Percentiles rank a stretch among this genome's conserved stretches.
Conservation (phyloP, 1,140 invertebrate species). For the Brachionus angularis region DNA sequence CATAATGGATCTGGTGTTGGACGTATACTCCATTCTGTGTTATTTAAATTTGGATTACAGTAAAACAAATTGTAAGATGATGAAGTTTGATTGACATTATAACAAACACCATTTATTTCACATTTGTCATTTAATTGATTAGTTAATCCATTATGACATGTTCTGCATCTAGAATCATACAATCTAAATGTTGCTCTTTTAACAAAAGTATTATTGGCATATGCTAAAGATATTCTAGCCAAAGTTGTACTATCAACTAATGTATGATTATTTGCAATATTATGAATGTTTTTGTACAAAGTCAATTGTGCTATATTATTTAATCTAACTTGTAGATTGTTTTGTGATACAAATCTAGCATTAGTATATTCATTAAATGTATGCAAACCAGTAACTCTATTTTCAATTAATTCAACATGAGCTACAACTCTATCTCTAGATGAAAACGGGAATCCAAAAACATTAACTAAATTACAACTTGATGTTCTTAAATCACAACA, state of each 20-base stretch:
- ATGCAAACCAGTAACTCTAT: not conserved
- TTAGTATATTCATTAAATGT: not conserved
- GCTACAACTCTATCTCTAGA: constrained; percentile 3
- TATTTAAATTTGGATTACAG: constrained; percentile 24
- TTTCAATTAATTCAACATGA: constrained; percentile 18
- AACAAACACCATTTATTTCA: constrained; percentile 36
- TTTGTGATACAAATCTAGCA: not conserved
- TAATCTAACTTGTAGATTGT: not conserved
- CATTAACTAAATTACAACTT: constrained; percentile 15
- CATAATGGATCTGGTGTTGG: constrained; percentile 29
- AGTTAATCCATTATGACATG: not conserved
- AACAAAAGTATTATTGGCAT: not conserved
- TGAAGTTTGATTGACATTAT: not conserved
- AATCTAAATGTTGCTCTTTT: not conserved
- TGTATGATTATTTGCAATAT: not conserved
- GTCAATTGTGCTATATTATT: not conserved
- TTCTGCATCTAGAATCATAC: constrained; percentile 32
- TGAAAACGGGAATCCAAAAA: constrained; percentile 29
- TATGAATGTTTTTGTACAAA: constrained; percentile 8
- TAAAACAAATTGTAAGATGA: not conserved
- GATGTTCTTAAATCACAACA: constrained; percentile 36
- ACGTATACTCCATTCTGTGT: not conserved
- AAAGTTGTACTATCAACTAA: not conserved
- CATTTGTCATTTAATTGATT: constrained; percentile 18
- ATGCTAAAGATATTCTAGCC: not conserved